These are phyloP conservation scores for Diogma glabrata DNA, from an alignment of 2,888 invertebrate species.

Conservation along the genomic window DNA sequence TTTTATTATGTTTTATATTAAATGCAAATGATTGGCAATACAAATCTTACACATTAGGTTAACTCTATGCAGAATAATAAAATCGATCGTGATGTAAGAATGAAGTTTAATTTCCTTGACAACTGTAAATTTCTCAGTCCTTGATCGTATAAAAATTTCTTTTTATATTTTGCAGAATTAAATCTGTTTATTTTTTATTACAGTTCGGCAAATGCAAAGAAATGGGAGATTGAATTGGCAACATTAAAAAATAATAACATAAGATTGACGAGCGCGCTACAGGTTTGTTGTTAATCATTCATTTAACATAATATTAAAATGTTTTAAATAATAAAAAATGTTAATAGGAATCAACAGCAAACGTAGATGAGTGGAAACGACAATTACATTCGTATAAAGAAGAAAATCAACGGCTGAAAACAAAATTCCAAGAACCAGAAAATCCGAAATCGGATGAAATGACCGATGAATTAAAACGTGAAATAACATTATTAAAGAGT, in stretches of 20 bases:
- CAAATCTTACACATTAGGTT: too few relatives aligned
- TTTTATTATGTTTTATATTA: too few relatives aligned
- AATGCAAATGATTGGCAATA: too few relatives aligned
- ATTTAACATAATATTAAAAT: neutral
- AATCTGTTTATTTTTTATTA: slow-evolving; percentile 20
- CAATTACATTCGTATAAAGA: slow-evolving; percentile 88
- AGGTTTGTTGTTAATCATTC: slow-evolving; percentile 36
- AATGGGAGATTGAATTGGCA: slow-evolving; percentile 95
- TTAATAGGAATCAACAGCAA: slow-evolving; percentile 70
- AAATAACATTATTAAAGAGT: slow-evolving; percentile 57
- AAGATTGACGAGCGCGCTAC: slow-evolving; percentile 86
- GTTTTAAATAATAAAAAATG: neutral
- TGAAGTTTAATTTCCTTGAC: too few relatives aligned
- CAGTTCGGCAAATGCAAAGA: slow-evolving; percentile 95
- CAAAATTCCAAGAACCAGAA: slow-evolving; percentile 59
- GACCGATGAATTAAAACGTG: slow-evolving; percentile 64
- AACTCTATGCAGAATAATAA: too few relatives aligned
- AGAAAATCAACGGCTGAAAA: slow-evolving; percentile 74
- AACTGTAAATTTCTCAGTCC: too few relatives aligned
- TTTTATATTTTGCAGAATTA: neutral
- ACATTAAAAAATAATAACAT: slow-evolving; percentile 94
- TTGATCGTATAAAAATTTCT: too few relatives aligned
- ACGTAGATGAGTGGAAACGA: slow-evolving; percentile 97
- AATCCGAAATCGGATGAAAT: slow-evolving; percentile 51
- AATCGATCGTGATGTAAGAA: too few relatives aligned